phyloP scores from a whole-genome alignment of 1,140 invertebrate species.

The Cataglyphis hispanica region DNA sequence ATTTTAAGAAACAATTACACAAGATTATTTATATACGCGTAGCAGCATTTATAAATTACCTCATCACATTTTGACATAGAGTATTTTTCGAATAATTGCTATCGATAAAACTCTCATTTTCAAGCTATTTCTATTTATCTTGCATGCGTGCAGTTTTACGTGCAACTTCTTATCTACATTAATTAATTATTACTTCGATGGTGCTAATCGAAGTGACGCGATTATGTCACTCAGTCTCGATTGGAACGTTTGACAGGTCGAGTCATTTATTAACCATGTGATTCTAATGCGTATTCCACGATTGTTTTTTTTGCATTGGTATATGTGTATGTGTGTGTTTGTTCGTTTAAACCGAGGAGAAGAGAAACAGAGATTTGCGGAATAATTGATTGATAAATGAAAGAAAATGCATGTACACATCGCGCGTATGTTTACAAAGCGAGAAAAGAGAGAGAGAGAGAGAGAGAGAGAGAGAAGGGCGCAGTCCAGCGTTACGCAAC shows the following conservation, averaged over 20 bases:
- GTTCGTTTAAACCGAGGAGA: neutral
- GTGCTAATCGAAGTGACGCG: slow-evolving; percentile 79
- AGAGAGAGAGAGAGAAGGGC: slow-evolving; percentile 26
- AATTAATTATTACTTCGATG: slow-evolving; percentile 76
- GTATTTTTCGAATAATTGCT: neutral
- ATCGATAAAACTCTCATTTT: slow-evolving; percentile 29
- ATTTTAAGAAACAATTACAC: neutral
- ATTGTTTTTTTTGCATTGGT: neutral
- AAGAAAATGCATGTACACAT: slow-evolving; percentile 46
- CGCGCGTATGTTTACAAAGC: neutral
- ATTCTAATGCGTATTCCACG: slow-evolving; percentile 68
- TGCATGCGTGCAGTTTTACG: slow-evolving; percentile 10
- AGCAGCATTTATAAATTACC: neutral
- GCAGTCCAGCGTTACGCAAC: slow-evolving; percentile 52
- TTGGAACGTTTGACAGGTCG: slow-evolving; percentile 80
- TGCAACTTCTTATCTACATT: slow-evolving; percentile 77
- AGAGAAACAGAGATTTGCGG: slow-evolving; percentile 32
- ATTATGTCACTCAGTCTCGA: slow-evolving; percentile 79
- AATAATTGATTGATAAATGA: neutral
- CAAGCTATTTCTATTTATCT: neutral
- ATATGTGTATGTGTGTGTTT: neutral
- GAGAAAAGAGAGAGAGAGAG: neutral
- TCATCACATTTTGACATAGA: neutral
- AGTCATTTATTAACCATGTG: slow-evolving; percentile 84
- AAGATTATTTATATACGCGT: neutral